These are phyloP conservation scores for Manis javanica DNA, from an alignment of 2,797 vertebrate genomes.

Conservation along the genomic window DNA sequence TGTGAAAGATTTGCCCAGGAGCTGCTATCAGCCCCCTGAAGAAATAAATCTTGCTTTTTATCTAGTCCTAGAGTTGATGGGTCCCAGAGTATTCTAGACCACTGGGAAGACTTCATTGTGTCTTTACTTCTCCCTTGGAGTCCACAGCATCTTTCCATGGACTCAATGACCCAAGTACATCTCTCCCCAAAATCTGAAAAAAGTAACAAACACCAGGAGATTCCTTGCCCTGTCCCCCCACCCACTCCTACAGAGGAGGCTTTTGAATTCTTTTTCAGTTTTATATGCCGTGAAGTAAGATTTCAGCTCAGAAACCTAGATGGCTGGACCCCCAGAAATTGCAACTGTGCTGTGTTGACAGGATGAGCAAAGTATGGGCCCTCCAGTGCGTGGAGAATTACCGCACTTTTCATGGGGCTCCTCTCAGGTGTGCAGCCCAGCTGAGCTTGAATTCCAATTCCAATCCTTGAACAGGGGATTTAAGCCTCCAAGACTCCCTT, in stretches of 20 bases:
- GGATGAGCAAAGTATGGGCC: not conserved
- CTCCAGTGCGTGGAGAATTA: not conserved
- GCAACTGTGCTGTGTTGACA: not conserved
- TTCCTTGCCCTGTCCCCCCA: not conserved
- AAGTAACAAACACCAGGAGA: not conserved
- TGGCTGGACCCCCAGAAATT: not conserved
- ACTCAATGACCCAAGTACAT: not conserved
- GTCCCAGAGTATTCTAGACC: not conserved
- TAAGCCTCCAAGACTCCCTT: not conserved
- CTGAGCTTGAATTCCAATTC: not conserved
- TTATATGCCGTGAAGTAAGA: not conserved
- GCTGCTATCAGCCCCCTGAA: not conserved
- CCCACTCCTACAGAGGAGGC: not conserved
- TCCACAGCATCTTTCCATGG: not conserved
- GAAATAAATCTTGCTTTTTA: not conserved
- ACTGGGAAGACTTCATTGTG: not conserved
- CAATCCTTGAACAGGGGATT: not conserved
- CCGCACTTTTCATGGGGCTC: not conserved
- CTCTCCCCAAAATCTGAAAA: not conserved
- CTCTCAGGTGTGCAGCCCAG: not conserved
- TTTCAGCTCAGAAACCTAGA: not conserved
- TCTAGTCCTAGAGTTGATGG: not conserved
- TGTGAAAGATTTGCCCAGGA: not conserved
- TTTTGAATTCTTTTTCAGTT: constrained; percentile 34
- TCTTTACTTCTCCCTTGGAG: not conserved